Evolutionary conservation across 2,888 invertebrate genomes (phyloP).

Genomic region (Andrena hattorfiana): DNA sequence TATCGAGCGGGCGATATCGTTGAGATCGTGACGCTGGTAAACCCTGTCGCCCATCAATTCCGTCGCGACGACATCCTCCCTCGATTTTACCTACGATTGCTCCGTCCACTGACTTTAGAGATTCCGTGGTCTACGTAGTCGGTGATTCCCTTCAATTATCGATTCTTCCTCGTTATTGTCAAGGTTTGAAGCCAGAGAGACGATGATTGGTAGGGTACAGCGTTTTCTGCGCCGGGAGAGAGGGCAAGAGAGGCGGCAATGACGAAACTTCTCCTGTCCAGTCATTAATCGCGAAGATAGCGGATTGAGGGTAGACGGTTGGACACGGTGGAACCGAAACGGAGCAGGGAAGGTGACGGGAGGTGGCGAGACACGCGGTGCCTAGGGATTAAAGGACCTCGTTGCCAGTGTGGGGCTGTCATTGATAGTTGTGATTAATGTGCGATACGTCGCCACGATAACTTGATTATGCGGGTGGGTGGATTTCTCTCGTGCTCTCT

Average conservation of each 20-base stretch:
- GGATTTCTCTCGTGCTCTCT: conserved; percentile 18
- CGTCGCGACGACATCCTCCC: neutral
- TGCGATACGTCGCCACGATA: conserved; percentile 76
- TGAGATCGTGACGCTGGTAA: conserved; percentile 13
- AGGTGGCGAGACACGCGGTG: conserved; percentile 44
- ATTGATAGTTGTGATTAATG: conserved; percentile 84
- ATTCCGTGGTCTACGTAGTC: neutral
- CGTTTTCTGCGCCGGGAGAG: conserved; percentile 28
- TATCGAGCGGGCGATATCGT: conserved; percentile 28
- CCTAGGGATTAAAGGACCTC: conserved; percentile 58
- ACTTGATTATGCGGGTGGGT: conserved; percentile 80
- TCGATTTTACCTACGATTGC: neutral
- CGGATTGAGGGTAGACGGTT: conserved; percentile 61
- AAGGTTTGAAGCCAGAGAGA: neutral
- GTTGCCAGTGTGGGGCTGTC: conserved; percentile 71
- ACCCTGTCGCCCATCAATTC: neutral
- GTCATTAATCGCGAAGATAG: conserved; percentile 76
- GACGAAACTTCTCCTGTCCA: conserved; percentile 59
- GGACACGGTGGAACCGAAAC: conserved; percentile 50
- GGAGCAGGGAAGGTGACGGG: conserved; percentile 42
- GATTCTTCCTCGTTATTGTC: no score
- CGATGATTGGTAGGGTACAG: conserved; percentile 14
- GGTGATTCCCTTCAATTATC: no score
- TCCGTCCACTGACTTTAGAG: neutral
- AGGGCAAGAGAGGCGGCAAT: conserved; percentile 33